Percentiles rank a stretch among this genome's conserved stretches.
phyloP scores from a whole-genome alignment of 2,888 invertebrate species.

The Ophion obscuratus region DNA sequence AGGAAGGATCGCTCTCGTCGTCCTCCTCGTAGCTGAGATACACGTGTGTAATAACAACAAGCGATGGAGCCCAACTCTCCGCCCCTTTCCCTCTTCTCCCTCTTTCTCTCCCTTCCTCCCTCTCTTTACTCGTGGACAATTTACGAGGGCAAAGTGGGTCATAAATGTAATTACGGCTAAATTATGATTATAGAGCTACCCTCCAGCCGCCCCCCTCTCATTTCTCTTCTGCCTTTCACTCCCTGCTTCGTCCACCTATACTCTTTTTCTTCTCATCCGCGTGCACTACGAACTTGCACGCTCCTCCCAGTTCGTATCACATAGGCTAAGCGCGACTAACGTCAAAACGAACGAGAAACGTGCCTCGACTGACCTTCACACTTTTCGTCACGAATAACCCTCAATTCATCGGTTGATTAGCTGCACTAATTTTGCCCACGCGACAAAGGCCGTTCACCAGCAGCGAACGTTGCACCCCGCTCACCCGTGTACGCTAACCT shows the following conservation, averaged over 20 bases:
- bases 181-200: conserved; percentile 82
- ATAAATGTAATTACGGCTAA: conserved; percentile 82
- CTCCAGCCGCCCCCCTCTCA: conserved; percentile 53
- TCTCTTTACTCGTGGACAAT: conserved; percentile 79
- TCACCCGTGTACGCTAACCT: neutral
- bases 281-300: conserved; percentile 28
- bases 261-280: conserved; percentile 1
- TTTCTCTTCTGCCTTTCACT: conserved; percentile 38
- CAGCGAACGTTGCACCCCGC: neutral
- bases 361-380: conserved; percentile 65
- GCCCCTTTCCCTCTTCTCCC: conserved; percentile 28
- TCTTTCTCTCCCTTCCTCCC: conserved; percentile 43
- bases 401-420: conserved; percentile 68
- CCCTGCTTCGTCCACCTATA: neutral
- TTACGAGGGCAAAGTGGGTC: conserved; percentile 82
- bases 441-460: conserved; percentile 18
- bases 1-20: conserved; percentile 66
- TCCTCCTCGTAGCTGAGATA: conserved; percentile 64
- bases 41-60: conserved; percentile 76
- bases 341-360: conserved; percentile 43
- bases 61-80: conserved; percentile 54
- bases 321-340: neutral
- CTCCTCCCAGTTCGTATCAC: neutral
- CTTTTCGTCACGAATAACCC: conserved; percentile 67
- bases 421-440: conserved; percentile 66